These are phyloP conservation scores for Macroramphosus scolopax DNA, from an alignment of 2,797 vertebrate species.

Conservation along the genomic window DNA sequence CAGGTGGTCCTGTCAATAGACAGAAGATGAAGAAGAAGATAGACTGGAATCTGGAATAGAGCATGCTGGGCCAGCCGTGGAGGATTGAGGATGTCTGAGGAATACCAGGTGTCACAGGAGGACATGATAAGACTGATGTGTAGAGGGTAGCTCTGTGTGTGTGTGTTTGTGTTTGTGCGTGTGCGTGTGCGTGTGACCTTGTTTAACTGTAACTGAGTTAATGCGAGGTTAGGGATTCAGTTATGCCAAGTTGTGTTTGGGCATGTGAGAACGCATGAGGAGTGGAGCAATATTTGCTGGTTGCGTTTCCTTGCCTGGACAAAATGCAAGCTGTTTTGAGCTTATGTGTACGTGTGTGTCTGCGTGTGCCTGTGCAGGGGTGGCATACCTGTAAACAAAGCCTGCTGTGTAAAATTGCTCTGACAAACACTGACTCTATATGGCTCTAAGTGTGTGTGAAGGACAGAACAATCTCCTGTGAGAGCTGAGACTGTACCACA, in stretches of 20 bases:
- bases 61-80: conserved; percentile 34
- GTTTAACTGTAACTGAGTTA: too few relatives aligned
- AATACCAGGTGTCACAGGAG: conserved; percentile 25
- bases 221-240: too few relatives aligned
- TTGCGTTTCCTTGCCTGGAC: conserved; percentile 1
- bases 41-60: conserved; percentile 45
- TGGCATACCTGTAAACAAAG: conserved; percentile 44
- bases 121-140: conserved; percentile 30
- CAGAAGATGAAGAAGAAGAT: conserved; percentile 44
- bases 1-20: conserved; percentile 67
- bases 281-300: conserved; percentile 3
- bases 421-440: conserved; percentile 48
- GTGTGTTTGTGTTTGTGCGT: not conserved
- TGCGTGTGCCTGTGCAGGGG: conserved; percentile 1
- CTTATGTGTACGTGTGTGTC: not conserved
- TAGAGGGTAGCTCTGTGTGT: not conserved
- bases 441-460: conserved; percentile 58
- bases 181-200: not conserved
- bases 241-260: too few relatives aligned
- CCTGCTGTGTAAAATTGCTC: conserved; percentile 34
- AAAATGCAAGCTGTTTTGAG: conserved; percentile 2
- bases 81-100: conserved; percentile 30
- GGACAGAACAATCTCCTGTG: conserved; percentile 41
- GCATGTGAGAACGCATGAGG: not conserved
- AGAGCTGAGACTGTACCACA: conserved; percentile 32